A percentile compares a stretch with the other conserved stretches of the same genome.
Conservation (phyloP, 1,140 invertebrate genomes). For the Drosophila santomea region DNA sequence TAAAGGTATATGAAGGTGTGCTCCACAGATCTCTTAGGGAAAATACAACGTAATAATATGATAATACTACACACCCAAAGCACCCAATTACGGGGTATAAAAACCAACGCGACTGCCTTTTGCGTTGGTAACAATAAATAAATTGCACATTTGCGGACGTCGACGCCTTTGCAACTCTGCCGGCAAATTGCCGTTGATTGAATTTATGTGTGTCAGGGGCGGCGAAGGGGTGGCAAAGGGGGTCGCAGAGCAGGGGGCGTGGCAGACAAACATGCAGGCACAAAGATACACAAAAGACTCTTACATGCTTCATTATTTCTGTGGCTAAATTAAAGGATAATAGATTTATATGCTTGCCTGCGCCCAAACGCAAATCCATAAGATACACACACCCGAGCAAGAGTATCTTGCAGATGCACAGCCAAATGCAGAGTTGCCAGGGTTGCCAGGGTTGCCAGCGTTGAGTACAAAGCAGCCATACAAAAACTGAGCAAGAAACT, state of each 20-base stretch:
- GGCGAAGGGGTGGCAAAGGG: too few species aligned
- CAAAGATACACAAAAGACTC: slow-evolving; percentile 43
- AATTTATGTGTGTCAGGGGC: slow-evolving; percentile 53
- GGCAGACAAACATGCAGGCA: slow-evolving; percentile 25
- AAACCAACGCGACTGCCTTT: neutral
- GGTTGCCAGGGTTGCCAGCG: neutral
- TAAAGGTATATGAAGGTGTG: too few species aligned
- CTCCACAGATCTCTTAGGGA: too few species aligned
- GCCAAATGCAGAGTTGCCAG: slow-evolving; percentile 8
- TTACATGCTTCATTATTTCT: slow-evolving; percentile 75
- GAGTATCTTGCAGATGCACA: slow-evolving; percentile 21
- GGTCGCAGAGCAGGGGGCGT: neutral
- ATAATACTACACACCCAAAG: neutral
- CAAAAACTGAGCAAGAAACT: neutral
- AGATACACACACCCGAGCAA: slow-evolving; percentile 38
- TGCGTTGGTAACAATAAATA: slow-evolving; percentile 59
- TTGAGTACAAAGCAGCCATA: neutral
- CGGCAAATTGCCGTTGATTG: slow-evolving; percentile 75
- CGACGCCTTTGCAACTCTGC: slow-evolving; percentile 54
- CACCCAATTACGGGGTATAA: slow-evolving; percentile 7
- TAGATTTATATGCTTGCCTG: slow-evolving; percentile 73
- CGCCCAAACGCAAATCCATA: slow-evolving; percentile 54
- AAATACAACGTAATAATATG: too few species aligned
- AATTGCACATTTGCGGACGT: slow-evolving; percentile 65
- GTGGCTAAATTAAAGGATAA: slow-evolving; percentile 80